These are phyloP conservation scores for Mustelus asterias DNA, from an alignment of 2,113 vertebrate genomes.

Conservation along the genomic window DNA sequence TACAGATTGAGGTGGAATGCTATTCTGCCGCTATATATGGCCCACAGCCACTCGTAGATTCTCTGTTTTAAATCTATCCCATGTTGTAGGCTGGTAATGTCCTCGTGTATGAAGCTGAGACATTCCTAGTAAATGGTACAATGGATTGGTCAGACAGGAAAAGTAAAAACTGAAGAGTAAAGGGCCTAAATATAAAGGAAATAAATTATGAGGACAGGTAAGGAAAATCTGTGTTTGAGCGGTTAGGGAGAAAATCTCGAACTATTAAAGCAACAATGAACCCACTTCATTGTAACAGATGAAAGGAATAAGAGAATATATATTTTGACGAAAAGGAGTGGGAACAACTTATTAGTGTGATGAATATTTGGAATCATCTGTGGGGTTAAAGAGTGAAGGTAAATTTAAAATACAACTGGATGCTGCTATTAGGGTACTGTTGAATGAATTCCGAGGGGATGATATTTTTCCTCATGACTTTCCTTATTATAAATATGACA, in stretches of 20 bases:
- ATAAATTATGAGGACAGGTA: not conserved
- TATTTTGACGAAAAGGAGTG: too few species aligned
- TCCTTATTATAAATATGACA: not conserved
- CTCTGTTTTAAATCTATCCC: not conserved
- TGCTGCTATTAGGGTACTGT: not conserved
- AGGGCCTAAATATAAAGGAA: not conserved
- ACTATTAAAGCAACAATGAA: too few species aligned
- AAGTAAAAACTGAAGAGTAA: not conserved
- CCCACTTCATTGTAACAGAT: not conserved
- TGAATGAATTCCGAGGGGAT: not conserved
- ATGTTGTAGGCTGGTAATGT: not conserved
- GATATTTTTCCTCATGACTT: too few species aligned
- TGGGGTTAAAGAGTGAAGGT: not conserved
- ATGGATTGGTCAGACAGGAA: not conserved
- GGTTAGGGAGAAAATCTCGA: too few species aligned
- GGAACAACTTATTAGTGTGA: not conserved
- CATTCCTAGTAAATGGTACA: not conserved
- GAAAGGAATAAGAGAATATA: not conserved
- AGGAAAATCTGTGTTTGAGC: not conserved
- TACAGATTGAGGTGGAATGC: not conserved
- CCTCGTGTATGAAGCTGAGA: not conserved
- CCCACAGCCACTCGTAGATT: not conserved
- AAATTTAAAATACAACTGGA: not conserved
- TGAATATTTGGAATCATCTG: not conserved
- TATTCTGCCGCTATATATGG: not conserved